phyloP scores from a whole-genome alignment of 2,888 invertebrate species.

The Micoletzkya japonica region DNA sequence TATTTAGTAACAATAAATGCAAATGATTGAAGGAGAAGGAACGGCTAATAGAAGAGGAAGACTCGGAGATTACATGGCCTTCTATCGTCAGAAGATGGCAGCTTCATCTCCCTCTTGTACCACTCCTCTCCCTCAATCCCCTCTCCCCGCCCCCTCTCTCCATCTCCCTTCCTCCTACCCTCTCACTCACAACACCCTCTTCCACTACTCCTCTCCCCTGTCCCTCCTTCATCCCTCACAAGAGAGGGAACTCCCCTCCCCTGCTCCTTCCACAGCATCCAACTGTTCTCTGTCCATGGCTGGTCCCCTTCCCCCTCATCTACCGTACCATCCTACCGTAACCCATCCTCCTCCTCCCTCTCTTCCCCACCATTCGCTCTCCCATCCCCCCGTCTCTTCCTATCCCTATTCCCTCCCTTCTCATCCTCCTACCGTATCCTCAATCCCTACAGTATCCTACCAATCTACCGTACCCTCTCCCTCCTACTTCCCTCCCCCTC shows the following conservation, averaged over 20 bases:
- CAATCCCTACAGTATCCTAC: not conserved
- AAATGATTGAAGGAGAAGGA: too few species aligned
- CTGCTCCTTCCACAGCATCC: constrained; percentile 24
- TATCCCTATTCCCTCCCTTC: not conserved
- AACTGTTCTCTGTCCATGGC: not conserved
- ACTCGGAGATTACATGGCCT: constrained; percentile 45
- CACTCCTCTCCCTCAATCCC: too few species aligned
- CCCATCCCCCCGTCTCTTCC: constrained; percentile 16
- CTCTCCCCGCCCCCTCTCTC: too few species aligned
- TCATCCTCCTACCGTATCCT: constrained; percentile 9
- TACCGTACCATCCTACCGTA: not conserved
- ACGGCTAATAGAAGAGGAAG: constrained; percentile 30
- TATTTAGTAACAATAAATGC: too few species aligned
- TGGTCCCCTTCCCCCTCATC: not conserved
- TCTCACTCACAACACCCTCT: too few species aligned
- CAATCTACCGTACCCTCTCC: not conserved
- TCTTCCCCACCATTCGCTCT: not conserved
- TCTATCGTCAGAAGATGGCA: constrained; percentile 40
- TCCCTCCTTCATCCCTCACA: not conserved
- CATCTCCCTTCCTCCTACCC: too few species aligned
- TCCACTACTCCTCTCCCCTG: constrained; percentile 16
- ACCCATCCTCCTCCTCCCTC: not conserved
- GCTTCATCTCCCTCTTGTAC: not conserved
- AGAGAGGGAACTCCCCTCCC: not conserved
- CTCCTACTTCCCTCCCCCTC: not conserved